Conservation (phyloP, 2,888 invertebrate genomes). For the Lasioglossum villosulum region DNA sequence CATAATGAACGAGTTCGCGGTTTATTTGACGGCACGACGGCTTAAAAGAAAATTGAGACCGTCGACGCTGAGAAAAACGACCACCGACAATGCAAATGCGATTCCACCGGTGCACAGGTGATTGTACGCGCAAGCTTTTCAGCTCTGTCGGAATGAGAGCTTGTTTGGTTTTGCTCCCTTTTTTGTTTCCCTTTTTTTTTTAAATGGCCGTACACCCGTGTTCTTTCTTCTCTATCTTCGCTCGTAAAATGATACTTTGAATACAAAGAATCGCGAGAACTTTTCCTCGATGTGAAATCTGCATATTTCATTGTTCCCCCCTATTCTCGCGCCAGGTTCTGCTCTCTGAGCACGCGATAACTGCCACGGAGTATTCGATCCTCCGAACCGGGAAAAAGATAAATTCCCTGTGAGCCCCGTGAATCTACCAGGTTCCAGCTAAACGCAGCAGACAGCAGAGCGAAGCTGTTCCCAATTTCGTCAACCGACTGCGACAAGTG, state of each 20-base stretch:
- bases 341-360: background rate
- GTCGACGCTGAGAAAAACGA: background rate
- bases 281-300: background rate
- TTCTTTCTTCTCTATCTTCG: background rate
- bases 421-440: background rate
- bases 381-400: background rate
- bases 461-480: background rate
- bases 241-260: conserved; percentile 5
- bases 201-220: background rate
- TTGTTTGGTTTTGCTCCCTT: background rate
- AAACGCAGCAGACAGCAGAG: background rate
- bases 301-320: conserved; percentile 8
- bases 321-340: background rate
- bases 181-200: background rate
- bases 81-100: background rate
- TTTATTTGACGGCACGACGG: conserved; percentile 4
- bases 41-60: conserved; percentile 19
- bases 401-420: background rate
- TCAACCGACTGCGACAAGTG: background rate
- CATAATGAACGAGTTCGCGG: conserved; percentile 19
- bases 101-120: background rate
- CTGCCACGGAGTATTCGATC: background rate
- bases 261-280: conserved; percentile 1
- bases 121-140: background rate
- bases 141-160: background rate